A percentile compares a stretch with the other conserved stretches of the same genome.
Conservation (phyloP, 2,797 vertebrate species). For the Myiotriccus ornatus region DNA sequence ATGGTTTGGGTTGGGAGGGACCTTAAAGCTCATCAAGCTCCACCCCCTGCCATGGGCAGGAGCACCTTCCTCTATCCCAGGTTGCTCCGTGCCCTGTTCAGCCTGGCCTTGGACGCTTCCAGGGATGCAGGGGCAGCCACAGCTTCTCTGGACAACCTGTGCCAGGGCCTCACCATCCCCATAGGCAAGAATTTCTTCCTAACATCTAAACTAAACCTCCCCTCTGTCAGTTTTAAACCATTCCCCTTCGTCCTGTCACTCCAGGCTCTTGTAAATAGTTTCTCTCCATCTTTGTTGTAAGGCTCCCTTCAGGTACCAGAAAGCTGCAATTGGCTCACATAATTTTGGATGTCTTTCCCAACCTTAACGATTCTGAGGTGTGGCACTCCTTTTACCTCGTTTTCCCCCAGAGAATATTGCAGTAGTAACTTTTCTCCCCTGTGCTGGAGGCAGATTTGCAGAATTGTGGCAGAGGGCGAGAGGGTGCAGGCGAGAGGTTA, state of each 20-base stretch:
- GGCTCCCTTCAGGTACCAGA: not conserved
- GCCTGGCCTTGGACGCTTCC: accelerated
- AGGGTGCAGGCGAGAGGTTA: not conserved
- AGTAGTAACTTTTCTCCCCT: not conserved
- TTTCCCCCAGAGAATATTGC: not conserved
- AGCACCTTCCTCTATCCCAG: accelerated
- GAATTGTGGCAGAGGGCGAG: not conserved
- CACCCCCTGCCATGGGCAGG: not conserved
- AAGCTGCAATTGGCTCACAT: accelerated
- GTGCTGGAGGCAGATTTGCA: not conserved
- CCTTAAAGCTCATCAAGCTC: not conserved
- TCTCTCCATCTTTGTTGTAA: no score
- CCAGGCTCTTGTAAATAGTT: not conserved
- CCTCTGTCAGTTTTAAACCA: not conserved
- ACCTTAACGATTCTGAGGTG: accelerated
- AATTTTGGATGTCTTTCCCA: not conserved
- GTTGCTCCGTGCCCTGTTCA: accelerated
- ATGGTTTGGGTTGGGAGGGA: not conserved
- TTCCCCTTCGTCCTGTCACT: no score
- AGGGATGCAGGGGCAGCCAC: not conserved
- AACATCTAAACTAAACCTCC: no score
- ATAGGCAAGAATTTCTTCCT: no score
- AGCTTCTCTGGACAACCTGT: not conserved
- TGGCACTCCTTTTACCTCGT: not conserved
- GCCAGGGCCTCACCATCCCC: accelerated